Evolutionary conservation across 1,140 invertebrate species (phyloP).

Genomic region (Polyergus mexicanus): DNA sequence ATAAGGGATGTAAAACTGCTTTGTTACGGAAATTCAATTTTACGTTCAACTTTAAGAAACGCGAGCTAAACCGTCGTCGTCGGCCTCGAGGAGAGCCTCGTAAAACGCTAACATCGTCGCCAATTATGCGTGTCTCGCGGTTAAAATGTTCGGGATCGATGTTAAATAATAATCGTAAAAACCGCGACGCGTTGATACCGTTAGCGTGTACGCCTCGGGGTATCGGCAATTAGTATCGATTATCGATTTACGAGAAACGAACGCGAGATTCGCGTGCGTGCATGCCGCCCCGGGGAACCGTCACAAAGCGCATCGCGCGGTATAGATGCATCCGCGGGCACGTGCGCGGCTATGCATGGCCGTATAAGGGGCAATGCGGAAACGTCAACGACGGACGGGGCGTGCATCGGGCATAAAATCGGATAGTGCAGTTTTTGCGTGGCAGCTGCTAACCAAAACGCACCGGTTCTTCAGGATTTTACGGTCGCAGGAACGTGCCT

Average conservation of each 20-base stretch:
- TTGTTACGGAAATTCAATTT: conserved; percentile 52
- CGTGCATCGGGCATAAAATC: conserved; percentile 77
- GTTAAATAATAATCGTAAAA: conserved; percentile 54
- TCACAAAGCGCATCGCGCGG: conserved; percentile 33
- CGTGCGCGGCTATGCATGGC: conserved; percentile 41
- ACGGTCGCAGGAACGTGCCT: conserved; percentile 43
- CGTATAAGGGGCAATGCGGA: conserved; percentile 70
- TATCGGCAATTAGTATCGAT: conserved; percentile 43
- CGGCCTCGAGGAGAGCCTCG: conserved; percentile 21
- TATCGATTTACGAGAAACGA: conserved; percentile 61
- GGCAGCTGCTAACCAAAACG: conserved; percentile 76
- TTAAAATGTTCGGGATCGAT: conserved; percentile 31
- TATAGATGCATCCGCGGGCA: conserved; percentile 11
- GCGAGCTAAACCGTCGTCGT: conserved; percentile 34
- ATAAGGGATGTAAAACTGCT: conserved; percentile 61
- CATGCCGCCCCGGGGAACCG: neutral
- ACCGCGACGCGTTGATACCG: neutral
- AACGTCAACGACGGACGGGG: conserved; percentile 76
- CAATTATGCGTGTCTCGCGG: conserved; percentile 42
- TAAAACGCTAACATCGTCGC: conserved; percentile 49
- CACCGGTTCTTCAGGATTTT: conserved; percentile 65
- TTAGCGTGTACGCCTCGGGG: neutral
- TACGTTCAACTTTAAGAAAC: conserved; percentile 60
- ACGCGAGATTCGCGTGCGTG: conserved; percentile 29
- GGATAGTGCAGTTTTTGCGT: conserved; percentile 74